Evolutionary conservation across 2,888 invertebrate genomes (phyloP).

Genomic region (Platycheirus albimanus): DNA sequence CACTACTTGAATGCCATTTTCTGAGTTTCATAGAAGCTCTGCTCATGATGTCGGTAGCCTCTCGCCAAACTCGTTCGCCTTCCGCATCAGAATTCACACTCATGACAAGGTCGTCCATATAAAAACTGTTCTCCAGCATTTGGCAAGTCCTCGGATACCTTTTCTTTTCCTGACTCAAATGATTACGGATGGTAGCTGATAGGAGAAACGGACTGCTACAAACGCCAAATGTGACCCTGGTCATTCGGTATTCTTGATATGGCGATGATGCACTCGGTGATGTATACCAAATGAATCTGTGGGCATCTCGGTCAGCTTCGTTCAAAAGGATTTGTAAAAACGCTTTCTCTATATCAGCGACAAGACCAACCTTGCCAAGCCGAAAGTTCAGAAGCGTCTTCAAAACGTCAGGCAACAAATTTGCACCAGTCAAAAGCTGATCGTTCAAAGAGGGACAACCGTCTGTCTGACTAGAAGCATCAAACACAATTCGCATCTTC

Average conservation of each 20-base stretch:
- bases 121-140: conserved; percentile 25
- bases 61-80: not conserved
- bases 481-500: conserved; percentile 37
- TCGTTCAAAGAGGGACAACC: conserved; percentile 7
- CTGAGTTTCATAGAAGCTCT: conserved; percentile 29
- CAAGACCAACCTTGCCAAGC: conserved; percentile 4
- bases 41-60: conserved; percentile 13
- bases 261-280: not conserved
- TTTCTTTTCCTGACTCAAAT: conserved; percentile 8
- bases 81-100: conserved; percentile 27
- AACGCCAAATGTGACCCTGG: conserved; percentile 33
- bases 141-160: conserved; percentile 15
- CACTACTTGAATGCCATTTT: conserved; percentile 35
- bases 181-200: conserved; percentile 12
- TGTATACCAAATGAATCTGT: conserved; percentile 26
- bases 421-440: conserved; percentile 30
- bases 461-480: conserved; percentile 30
- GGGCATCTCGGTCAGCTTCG: conserved; percentile 21
- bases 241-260: conserved; percentile 33
- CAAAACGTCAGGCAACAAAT: conserved; percentile 41
- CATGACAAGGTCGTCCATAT: too few relatives aligned
- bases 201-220: conserved; percentile 19
- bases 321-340: conserved; percentile 13
- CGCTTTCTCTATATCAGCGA: conserved; percentile 21
- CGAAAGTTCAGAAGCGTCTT: conserved; percentile 36